These are phyloP conservation scores for Chymomyza procnemis DNA, from an alignment of 2,888 invertebrate species.

Conservation along the genomic window DNA sequence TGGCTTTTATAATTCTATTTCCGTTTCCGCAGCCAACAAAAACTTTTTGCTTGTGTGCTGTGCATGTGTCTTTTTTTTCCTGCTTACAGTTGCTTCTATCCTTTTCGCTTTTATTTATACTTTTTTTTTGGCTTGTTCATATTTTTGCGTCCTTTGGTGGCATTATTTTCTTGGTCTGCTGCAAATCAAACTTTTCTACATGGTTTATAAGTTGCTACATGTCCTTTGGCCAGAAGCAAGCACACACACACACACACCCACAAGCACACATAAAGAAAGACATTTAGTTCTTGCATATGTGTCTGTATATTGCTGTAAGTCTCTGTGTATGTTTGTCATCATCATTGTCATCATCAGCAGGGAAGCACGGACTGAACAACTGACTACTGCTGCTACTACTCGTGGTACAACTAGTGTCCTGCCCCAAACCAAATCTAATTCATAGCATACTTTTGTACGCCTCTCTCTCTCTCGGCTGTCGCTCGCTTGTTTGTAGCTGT, in stretches of 20 bases:
- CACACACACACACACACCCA: background rate
- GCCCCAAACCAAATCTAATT: slow-evolving; percentile 17
- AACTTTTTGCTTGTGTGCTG: slow-evolving; percentile 34
- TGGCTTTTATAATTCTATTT: slow-evolving; percentile 75
- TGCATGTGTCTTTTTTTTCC: slow-evolving; percentile 35
- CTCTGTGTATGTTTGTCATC: slow-evolving; percentile 41
- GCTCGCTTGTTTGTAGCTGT: slow-evolving; percentile 12
- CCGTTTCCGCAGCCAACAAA: slow-evolving; percentile 65
- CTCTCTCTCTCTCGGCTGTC: slow-evolving; percentile 2
- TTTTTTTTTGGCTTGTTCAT: slow-evolving; percentile 21
- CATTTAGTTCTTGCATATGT: background rate
- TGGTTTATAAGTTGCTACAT: slow-evolving; percentile 13
- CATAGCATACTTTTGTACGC: slow-evolving; percentile 53
- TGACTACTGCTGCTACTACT: slow-evolving; percentile 19
- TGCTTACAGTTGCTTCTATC: background rate
- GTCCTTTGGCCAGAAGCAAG: background rate
- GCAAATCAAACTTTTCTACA: slow-evolving; percentile 59
- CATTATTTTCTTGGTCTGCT: slow-evolving; percentile 39
- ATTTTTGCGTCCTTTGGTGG: slow-evolving; percentile 13
- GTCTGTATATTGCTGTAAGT: background rate
- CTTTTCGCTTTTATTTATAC: background rate
- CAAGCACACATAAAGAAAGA: background rate
- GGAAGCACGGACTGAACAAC: background rate
- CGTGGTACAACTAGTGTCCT: background rate
- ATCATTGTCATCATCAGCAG: slow-evolving; percentile 57